Evolutionary conservation across 2,113 vertebrate species (phyloP), one percentile per base, ranked within the genome.

Genomic region (Phaetusa simplex): DNA sequence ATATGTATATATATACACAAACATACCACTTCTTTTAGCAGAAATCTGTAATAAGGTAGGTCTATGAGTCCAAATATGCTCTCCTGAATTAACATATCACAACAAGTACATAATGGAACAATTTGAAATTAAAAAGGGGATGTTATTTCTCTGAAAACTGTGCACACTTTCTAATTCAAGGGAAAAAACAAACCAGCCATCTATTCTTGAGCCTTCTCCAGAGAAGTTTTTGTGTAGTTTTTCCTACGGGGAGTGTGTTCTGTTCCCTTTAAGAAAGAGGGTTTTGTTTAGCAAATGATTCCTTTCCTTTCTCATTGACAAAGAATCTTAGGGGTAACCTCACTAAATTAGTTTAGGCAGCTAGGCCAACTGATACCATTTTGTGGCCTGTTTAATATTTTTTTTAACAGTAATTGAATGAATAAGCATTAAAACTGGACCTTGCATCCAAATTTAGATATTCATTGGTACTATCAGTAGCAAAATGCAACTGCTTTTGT

Each of bases 401-500:
- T 79, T 95, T 93, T 45, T 64, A 59, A 18, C 21, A 82, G 24
- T 29, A 88, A 27, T 59, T 64, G 80, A 89, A 49, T 36, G 20
- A 89, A 23, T 6, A 77, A 70, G 3, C 18, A 50, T 43, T 83
- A 59, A 59, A 90, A 47, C 13, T 43, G 59, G 23, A 32, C 22
- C 5, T 18, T 74, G 32, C 58, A 42, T 80, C 70, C 59, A 62
- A 77, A 73, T 40, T 76, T 71, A 70, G 70, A 36, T 90, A 62
- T 47, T 29, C 29, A 22, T 21, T 30, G 55, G 40, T 88, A 29
- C 15, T 14, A 14, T 53, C 43, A 55, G 49, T 5, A 77, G 82
- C 84, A 93, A 93, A 94, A n/a, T 87, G 65, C 73, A 91, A 9
- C 40, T 43, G 83, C 45, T 79, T 89, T 95, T 87, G 24, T 70